Evolutionary conservation across 2,888 invertebrate genomes (phyloP), one percentile per base, ranked within the genome.

Genomic region (Hedychridium roseum): DNA sequence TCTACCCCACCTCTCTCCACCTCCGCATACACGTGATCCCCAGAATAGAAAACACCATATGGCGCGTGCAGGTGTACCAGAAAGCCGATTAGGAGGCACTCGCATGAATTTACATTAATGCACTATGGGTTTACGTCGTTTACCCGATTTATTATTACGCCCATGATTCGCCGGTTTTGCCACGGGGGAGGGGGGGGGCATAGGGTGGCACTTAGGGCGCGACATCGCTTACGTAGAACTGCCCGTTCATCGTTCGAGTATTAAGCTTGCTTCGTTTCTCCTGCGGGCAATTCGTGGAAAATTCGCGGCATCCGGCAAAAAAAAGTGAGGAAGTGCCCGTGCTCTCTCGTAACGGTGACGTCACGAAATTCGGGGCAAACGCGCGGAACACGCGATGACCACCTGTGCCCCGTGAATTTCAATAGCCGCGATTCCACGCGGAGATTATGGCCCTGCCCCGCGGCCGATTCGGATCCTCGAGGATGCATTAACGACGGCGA

Each of bases 41-140:
- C 32, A 50, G 57, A 68, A 68, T 72, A 71, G 66, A 70, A 71
- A 73, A 71, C 69, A 68, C 78, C 78, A 79, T 79, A 79, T 79
- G 78, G 76, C 64, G 64, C 51, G 50, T 69, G 78, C 78, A 79
- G 78, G 78, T 79, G 78, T 68, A 75, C 72, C 38, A 53, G 57
- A 43, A 60, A 68, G 67, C 63, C 73, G 76, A 76, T 77, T 76
- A 72, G 71, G 68, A 66, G 65, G 58, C 55, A 54, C 66, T 66
- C 62, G 69, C 68, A 74, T 70, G 76, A 74, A 78, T 78, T 78
- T 74, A 73, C 77, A 77, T 78, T 74, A 74, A 75, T 70, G 61
- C 66, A 48, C 55, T 15, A 36, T 55, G 57, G 65, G 67, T 70
- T 75, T 72, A 68, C 67, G 68, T 64, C 74, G 61, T 73, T 74